phyloP scores from a whole-genome alignment of 1,140 invertebrate genomes.

The Heliothis virescens region DNA sequence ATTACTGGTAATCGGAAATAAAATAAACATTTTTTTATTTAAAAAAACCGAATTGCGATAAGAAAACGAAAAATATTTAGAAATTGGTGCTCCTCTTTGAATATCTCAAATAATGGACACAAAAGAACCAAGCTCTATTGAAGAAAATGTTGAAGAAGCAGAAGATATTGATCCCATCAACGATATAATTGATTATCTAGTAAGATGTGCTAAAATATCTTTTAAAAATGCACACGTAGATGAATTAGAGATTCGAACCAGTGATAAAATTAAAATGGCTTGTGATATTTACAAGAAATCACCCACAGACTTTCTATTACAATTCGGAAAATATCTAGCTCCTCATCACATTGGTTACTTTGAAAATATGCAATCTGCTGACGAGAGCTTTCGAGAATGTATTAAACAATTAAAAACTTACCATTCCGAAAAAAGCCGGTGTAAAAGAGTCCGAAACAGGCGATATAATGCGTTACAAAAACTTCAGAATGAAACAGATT shows the following conservation, averaged over 20 bases:
- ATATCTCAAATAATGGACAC: background rate
- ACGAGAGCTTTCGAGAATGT: conserved; percentile 87
- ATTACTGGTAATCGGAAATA: too few species aligned
- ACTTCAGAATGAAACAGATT: conserved; percentile 90
- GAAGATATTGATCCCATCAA: conserved; percentile 76
- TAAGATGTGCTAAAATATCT: conserved; percentile 80
- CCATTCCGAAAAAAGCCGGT: conserved; percentile 84
- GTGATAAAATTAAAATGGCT: conserved; percentile 91
- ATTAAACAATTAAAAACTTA: conserved; percentile 87
- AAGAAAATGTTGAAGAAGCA: conserved; percentile 53
- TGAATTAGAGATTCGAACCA: conserved; percentile 89
- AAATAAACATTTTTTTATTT: too few species aligned
- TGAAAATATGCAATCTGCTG: conserved; percentile 72
- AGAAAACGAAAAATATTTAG: background rate
- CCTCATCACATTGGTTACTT: conserved; percentile 90
- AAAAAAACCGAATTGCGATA: too few species aligned
- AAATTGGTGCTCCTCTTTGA: background rate
- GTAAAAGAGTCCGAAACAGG: conserved; percentile 91
- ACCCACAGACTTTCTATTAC: conserved; percentile 89
- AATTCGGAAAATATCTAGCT: conserved; percentile 92
- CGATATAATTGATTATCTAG: conserved; percentile 84
- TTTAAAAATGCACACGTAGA: conserved; percentile 93
- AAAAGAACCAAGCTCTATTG: background rate
- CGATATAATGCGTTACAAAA: conserved; percentile 93
- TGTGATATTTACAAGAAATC: conserved; percentile 89